phyloP scores from a whole-genome alignment of 2,888 invertebrate species.

The Xanthia togata region DNA sequence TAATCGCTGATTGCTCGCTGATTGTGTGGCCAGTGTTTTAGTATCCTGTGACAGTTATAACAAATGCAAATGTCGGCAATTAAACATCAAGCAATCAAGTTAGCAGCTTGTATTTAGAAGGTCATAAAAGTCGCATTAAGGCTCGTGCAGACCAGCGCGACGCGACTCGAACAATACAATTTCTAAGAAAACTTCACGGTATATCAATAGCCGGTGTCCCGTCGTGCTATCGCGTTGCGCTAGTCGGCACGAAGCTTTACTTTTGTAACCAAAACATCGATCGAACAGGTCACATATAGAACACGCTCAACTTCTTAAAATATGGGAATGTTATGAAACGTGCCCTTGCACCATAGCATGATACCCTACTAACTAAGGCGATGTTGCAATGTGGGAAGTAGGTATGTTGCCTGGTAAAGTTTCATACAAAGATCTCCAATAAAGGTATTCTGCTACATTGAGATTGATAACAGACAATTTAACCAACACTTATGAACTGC shows the following conservation, averaged over 20 bases:
- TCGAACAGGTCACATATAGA: background rate
- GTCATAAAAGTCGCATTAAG: background rate
- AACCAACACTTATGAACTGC: background rate
- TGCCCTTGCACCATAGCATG: too few species aligned
- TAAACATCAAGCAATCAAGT: background rate
- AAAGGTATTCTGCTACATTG: background rate
- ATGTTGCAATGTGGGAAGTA: too few species aligned
- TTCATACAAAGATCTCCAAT: too few species aligned
- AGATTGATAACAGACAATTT: background rate
- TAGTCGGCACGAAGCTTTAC: too few species aligned
- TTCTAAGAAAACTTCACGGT: too few species aligned
- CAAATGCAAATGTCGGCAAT: conserved; percentile 14
- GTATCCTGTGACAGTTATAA: conserved; percentile 42
- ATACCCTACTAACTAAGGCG: background rate
- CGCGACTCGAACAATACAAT: too few species aligned
- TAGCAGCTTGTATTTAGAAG: background rate
- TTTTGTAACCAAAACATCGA: background rate
- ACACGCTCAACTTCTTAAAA: background rate
- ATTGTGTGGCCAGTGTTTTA: conserved; percentile 59
- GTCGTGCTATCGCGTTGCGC: too few species aligned
- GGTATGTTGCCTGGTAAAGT: too few species aligned
- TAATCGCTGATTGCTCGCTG: conserved; percentile 68
- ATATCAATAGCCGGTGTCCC: too few species aligned
- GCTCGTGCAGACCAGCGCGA: too few species aligned
- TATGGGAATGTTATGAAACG: background rate